Evolutionary conservation across 2,113 vertebrate species (phyloP).

Genomic region (Pavo muticus): DNA sequence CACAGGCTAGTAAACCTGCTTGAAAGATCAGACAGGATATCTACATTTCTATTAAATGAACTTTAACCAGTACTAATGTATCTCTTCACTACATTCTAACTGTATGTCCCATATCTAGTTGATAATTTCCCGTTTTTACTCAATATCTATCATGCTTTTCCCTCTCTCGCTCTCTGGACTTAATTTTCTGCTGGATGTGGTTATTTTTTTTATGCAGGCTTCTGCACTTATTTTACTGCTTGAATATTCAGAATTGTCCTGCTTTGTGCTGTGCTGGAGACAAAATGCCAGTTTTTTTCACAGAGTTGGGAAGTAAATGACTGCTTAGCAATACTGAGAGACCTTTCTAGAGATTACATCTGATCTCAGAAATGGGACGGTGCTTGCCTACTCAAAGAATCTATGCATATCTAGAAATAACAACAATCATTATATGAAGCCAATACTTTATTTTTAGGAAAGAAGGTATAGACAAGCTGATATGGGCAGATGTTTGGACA

Average conservation of each 20-base stretch:
- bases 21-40: background rate
- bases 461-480: background rate
- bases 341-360: background rate
- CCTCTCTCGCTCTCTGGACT: background rate
- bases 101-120: background rate
- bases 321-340: fast-evolving
- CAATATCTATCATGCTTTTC: background rate
- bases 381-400: background rate
- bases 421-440: background rate
- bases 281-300: background rate
- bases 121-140: background rate
- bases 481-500: background rate
- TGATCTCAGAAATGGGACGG: background rate
- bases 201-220: background rate
- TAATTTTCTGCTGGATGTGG: background rate
- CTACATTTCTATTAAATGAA: background rate
- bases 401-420: background rate
- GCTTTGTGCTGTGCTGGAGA: background rate
- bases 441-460: background rate
- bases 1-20: background rate
- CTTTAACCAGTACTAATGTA: background rate
- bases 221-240: background rate
- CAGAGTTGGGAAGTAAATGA: background rate
- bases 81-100: background rate
- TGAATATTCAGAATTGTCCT: background rate